These are phyloP conservation scores for Microdon myrmicae DNA, from an alignment of 2,888 invertebrate species.

Conservation along the genomic window DNA sequence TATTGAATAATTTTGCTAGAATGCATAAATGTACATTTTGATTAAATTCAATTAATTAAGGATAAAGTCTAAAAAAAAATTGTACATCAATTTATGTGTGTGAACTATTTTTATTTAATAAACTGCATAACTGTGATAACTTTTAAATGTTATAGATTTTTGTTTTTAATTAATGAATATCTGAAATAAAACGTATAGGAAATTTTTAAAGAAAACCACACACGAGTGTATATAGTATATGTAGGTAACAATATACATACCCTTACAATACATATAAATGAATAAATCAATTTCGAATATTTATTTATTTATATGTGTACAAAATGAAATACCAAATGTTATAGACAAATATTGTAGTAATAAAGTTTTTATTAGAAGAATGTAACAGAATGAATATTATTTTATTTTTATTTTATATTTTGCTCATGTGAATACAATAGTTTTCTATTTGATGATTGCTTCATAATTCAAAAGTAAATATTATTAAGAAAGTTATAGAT, in stretches of 20 bases:
- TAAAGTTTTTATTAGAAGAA: conserved; percentile 16
- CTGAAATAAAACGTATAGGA: conserved; percentile 41
- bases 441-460: too few species aligned
- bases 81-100: too few species aligned
- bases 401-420: conserved; percentile 27
- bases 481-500: neutral
- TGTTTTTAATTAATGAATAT: conserved; percentile 38
- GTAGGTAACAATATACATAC: too few species aligned
- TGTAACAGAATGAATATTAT: conserved; percentile 7
- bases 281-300: too few species aligned
- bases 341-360: conserved; percentile 43
- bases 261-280: too few species aligned
- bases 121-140: conserved; percentile 52
- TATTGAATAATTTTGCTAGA: conserved; percentile 5
- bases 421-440: conserved; percentile 33
- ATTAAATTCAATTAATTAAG: too few species aligned
- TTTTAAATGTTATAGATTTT: conserved; percentile 46
- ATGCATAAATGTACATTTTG: too few species aligned
- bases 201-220: conserved; percentile 11
- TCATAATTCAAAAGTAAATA: conserved; percentile 1
- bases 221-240: too few species aligned
- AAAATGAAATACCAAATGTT: conserved; percentile 14
- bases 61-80: too few species aligned
- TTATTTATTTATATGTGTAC: too few species aligned
- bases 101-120: too few species aligned